phyloP scores from a whole-genome alignment of 2,888 invertebrate species.

The Silvanus unidentatus region DNA sequence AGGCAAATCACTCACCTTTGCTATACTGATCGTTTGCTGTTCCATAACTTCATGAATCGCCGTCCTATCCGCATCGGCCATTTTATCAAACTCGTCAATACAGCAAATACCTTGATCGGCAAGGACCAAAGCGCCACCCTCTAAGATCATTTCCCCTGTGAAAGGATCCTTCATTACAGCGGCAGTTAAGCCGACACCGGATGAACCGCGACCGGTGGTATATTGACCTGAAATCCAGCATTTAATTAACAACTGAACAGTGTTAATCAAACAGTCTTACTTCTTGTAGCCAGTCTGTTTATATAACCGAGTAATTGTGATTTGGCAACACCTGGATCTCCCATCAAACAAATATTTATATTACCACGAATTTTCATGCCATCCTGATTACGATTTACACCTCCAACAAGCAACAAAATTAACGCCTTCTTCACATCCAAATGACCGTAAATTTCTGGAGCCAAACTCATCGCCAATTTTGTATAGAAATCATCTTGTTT shows the following conservation, averaged over 20 bases:
- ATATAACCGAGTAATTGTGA: slow-evolving; percentile 94
- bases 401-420: slow-evolving; percentile 84
- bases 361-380: slow-evolving; percentile 97
- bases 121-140: slow-evolving; percentile 93
- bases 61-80: slow-evolving; percentile 92
- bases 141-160: slow-evolving; percentile 95
- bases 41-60: slow-evolving; percentile 99
- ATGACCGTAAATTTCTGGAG: slow-evolving; percentile 98
- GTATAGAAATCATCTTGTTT: slow-evolving; percentile 88
- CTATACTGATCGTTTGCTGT: slow-evolving; percentile 99
- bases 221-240: slow-evolving; percentile 63
- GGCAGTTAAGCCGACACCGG: slow-evolving; percentile 98
- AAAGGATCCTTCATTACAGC: slow-evolving; percentile 96
- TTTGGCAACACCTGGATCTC: slow-evolving; percentile 99
- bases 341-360: slow-evolving; percentile 98
- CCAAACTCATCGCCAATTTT: slow-evolving; percentile 85
- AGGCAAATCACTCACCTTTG: slow-evolving; percentile 79
- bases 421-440: slow-evolving; percentile 97
- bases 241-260: not conserved
- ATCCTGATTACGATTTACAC: slow-evolving; percentile 79
- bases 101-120: slow-evolving; percentile 98
- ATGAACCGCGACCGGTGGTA: slow-evolving; percentile 93
- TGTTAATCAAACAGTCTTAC: slow-evolving; percentile 46
- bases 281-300: slow-evolving; percentile 84
- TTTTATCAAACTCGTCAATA: slow-evolving; percentile 99